Base-by-base conservation (phyloP, 2,797 vertebrate genomes). In the Pangasius sanitwongsei region DNA sequence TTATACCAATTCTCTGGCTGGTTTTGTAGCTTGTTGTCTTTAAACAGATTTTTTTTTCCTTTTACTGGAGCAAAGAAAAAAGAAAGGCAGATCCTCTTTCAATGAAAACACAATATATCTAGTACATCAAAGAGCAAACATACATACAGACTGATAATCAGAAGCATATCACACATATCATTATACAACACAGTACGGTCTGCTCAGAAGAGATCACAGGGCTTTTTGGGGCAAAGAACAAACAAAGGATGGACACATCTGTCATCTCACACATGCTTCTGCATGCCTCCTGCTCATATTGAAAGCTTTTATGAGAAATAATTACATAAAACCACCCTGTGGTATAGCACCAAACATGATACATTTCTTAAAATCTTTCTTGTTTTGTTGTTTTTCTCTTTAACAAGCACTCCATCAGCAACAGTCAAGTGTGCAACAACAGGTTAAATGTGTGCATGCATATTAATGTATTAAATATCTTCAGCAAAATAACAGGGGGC, bases 381-480 rank as follows among this genome's bases (percentile, higher is more conserved):
- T 67, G 70, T 82, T 59, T 75, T 15, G n/a, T 20, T 85, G 81
- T 83, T 86, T 83, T 86, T 53, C 16, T 61, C 34, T 31, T 57
- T 85, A 84, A 83, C 18, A 86, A n/a, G 48, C 15, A 48, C 15
- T 34, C 72, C 55, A n/a, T 48, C 11, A 72, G 86, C 31, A 44
- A 87, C 25, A 61, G 63, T 67, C 70, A 90, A 63, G 41, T 31
- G n/a, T 80, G 83, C 86, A 91, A 48, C 83, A 90, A 81, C 57
- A 89, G 86, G 86, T 91, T 89, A 87, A 70, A 89, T 41, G 53
- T 72, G 57, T 61, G 86, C 41, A 86, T 83, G 77, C 75, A 87
- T 84, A 94, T 94, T 94, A 92, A 94, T 92, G 92, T 93, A 91
- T 91, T 90, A 90, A 93, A 92, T 89, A 86, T 89, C 78, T 87